Base-by-base conservation (phyloP, 2,797 vertebrate genomes). In the Molothrus aeneus region DNA sequence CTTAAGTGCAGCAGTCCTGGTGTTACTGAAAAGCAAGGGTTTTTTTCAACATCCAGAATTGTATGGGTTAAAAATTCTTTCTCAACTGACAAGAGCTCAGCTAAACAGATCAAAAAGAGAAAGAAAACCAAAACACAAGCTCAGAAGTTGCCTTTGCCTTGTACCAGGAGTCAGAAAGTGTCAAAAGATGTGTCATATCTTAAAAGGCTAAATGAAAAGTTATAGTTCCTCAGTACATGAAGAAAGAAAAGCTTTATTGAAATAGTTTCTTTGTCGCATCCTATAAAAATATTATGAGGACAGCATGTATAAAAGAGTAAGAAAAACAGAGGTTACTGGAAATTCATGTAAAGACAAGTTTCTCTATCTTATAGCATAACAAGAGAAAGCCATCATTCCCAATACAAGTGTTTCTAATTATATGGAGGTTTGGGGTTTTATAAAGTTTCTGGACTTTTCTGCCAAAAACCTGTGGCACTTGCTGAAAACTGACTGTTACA, bases 271-370 rank as follows among this genome's bases (percentile, higher is more conserved):
- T 96, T 92, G 94, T 94, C 8, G 2, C 63, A 66, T 95, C 90
- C 93, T 93, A 95, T 95, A 91, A 97, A 97, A 98, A 85, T 96
- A 81, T 95, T 96, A 94, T 84, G 92, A 97, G 84, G 92, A 95
- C 89, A 94, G 80, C 65, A 28, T 74, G 68, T 93, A 85, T 83
- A 84, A 94, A 95, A 80, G 79, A 74, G 80, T 68, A 93, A 88
- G 80, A 88, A 95, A 96, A 96, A 73, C 83, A 94, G 84, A 95
- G 84, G 93, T 93, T 94, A 84, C 57, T 92, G 73, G 50, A 91
- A 96, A 96, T 92, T 86, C 90, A 13, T 90, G 89, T 91, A 63
- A 95, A 91, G 86, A 43, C 21, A 6, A 85, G 59, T 89, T 97
- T 94, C 64, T 81, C 77, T 38, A 19, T 86, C 87, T 94, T 95